phyloP scores from a whole-genome alignment of 2,113 vertebrate species.

The Eonycteris spelaea region DNA sequence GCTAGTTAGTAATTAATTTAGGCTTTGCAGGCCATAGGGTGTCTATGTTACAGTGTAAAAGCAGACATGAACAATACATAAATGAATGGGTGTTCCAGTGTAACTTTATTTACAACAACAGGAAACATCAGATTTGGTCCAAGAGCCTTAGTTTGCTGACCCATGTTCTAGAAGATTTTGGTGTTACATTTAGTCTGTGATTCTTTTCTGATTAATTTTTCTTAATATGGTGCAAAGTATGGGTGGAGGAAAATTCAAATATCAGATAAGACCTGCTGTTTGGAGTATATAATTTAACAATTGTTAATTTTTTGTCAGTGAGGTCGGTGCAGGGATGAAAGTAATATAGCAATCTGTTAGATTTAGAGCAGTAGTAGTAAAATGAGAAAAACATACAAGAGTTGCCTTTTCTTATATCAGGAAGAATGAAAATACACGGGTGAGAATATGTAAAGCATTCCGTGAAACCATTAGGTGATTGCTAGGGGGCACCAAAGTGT shows the following conservation, averaged over 20 bases:
- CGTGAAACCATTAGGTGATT: neutral
- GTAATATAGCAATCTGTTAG: neutral
- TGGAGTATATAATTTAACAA: neutral
- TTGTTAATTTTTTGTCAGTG: neutral
- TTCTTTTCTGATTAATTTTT: neutral
- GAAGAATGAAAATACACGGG: neutral
- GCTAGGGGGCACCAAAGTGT: neutral
- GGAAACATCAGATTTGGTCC: neutral
- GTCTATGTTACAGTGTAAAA: neutral
- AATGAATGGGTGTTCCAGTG: neutral
- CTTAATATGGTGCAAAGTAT: neutral
- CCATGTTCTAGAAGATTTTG: neutral
- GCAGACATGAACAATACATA: neutral
- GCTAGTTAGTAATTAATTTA: neutral
- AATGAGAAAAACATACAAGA: neutral
- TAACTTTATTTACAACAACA: neutral
- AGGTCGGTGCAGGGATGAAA: neutral
- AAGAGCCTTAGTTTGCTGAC: neutral
- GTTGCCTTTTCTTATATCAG: neutral
- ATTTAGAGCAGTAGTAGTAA: neutral
- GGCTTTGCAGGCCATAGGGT: neutral
- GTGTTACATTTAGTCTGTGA: neutral
- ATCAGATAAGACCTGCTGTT: neutral
- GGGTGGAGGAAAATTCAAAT: neutral
- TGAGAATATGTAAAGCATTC: neutral